Evolutionary conservation across 2,888 invertebrate species (phyloP).

Genomic region (Diadegma fenestrale): DNA sequence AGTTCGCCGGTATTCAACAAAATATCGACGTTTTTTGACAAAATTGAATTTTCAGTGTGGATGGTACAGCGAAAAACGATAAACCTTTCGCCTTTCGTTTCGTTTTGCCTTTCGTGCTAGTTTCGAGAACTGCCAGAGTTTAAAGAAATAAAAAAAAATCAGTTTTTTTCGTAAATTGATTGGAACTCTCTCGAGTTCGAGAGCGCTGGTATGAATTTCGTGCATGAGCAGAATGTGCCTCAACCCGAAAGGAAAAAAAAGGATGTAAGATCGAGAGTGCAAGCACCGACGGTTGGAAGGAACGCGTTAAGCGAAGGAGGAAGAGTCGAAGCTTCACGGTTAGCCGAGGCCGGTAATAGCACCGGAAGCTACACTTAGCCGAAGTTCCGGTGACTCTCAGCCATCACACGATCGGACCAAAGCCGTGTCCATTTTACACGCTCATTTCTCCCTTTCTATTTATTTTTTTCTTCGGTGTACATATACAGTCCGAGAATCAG

Average conservation of each 20-base stretch:
- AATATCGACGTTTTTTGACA: too few species aligned
- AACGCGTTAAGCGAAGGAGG: slow-evolving; percentile 51
- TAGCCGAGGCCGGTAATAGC: slow-evolving; percentile 77
- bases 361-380: slow-evolving; percentile 82
- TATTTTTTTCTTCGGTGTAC: slow-evolving; percentile 27
- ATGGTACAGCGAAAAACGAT: too few species aligned
- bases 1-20: too few species aligned
- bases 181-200: background rate
- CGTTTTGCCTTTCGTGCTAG: background rate
- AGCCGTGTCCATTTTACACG: slow-evolving; percentile 46
- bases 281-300: slow-evolving; percentile 32
- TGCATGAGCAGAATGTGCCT: background rate
- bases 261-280: slow-evolving; percentile 36
- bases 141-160: background rate
- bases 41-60: too few species aligned
- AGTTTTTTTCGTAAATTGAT: background rate
- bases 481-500: slow-evolving; percentile 42
- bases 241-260: slow-evolving; percentile 7
- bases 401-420: slow-evolving; percentile 50
- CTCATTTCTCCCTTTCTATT: slow-evolving; percentile 26
- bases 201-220: slow-evolving; percentile 9
- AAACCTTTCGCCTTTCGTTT: background rate
- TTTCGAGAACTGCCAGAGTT: background rate
- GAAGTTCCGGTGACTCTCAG: slow-evolving; percentile 77
- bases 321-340: slow-evolving; percentile 46